A percentile compares a stretch with the other conserved stretches of the same genome.
phyloP scores from a whole-genome alignment of 1,140 invertebrate species.

The Doryteuthis pealeii region DNA sequence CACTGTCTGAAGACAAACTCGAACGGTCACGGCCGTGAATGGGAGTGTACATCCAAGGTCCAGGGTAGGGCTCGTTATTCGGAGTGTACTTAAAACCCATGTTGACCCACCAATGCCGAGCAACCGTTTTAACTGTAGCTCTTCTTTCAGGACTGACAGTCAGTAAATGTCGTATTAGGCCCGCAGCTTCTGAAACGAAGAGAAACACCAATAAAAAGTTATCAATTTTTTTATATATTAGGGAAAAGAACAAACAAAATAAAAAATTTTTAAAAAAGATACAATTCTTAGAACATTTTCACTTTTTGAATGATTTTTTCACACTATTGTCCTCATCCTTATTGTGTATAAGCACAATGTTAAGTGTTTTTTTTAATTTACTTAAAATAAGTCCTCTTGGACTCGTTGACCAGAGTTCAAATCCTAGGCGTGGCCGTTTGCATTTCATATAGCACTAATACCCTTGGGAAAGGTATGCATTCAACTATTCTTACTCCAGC shows the following conservation, averaged over 20 bases:
- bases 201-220: slow-evolving; percentile 24
- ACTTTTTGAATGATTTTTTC: not conserved
- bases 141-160: slow-evolving; percentile 87
- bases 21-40: not conserved
- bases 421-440: too few relatives aligned
- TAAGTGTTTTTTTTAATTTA: too few relatives aligned
- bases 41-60: not conserved
- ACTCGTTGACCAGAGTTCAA: too few relatives aligned
- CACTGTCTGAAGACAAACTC: slow-evolving; percentile 15
- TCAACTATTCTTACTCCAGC: too few relatives aligned
- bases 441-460: too few relatives aligned
- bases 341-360: too few relatives aligned
- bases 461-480: too few relatives aligned
- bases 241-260: not conserved
- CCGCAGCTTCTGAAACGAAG: slow-evolving; percentile 77
- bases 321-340: too few relatives aligned
- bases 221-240: not conserved
- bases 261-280: not conserved
- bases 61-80: slow-evolving; percentile 65
- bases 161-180: slow-evolving; percentile 90
- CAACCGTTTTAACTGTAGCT: slow-evolving; percentile 91
- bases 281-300: not conserved
- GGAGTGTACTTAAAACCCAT: slow-evolving; percentile 81
- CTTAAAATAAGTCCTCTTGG: too few relatives aligned
- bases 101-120: slow-evolving; percentile 91